These are phyloP conservation scores for Drosophila ohnishii DNA, from an alignment of 1,140 invertebrate genomes.

Conservation along the genomic window DNA sequence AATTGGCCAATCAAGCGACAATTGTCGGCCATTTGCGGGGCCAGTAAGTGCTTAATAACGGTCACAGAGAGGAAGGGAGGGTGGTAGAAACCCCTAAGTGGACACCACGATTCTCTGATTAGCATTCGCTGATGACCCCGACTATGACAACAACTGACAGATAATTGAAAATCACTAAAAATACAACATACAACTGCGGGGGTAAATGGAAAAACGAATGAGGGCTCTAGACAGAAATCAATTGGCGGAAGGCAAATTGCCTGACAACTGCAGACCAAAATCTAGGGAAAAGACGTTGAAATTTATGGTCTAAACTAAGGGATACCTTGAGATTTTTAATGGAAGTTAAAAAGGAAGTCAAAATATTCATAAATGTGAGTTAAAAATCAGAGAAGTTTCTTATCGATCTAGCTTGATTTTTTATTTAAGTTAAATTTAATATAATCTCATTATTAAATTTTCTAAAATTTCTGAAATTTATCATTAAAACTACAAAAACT, in stretches of 20 bases:
- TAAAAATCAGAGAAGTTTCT: too few relatives aligned
- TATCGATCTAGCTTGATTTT: too few relatives aligned
- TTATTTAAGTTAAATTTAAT: too few relatives aligned
- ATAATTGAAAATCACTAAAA: conserved; percentile 72
- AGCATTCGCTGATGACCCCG: conserved; percentile 42
- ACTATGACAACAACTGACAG: conserved; percentile 58
- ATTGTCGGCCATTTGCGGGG: conserved; percentile 72
- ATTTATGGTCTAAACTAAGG: not conserved
- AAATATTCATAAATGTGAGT: not conserved
- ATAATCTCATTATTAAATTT: too few relatives aligned
- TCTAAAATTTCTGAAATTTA: too few relatives aligned
- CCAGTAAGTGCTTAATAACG: conserved; percentile 61
- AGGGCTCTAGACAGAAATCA: conserved; percentile 27
- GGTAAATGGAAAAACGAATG: conserved; percentile 2
- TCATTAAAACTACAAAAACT: too few relatives aligned
- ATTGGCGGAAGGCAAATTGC: conserved; percentile 50
- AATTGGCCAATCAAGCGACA: conserved; percentile 79
- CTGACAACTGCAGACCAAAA: conserved; percentile 54
- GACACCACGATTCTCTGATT: conserved; percentile 47
- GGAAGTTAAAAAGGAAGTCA: too few relatives aligned
- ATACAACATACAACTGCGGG: conserved; percentile 9
- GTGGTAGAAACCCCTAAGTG: conserved; percentile 31
- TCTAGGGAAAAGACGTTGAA: not conserved
- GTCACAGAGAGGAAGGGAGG: conserved; percentile 33
- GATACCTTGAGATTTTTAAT: not conserved